phyloP scores from a whole-genome alignment of 2,113 vertebrate genomes.

The Pterocles gutturalis region DNA sequence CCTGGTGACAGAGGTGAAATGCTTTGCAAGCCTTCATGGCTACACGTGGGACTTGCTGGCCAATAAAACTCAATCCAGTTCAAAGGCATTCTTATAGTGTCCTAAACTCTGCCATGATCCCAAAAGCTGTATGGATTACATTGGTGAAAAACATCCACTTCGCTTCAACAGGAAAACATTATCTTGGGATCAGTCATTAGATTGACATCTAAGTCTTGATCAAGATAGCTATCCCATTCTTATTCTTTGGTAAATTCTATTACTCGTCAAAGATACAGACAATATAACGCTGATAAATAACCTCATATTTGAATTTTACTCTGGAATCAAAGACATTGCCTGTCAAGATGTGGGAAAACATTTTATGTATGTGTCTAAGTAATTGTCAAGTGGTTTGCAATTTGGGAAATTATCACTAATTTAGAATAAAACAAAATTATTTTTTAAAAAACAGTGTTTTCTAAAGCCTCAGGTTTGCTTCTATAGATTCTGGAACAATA shows the following conservation, averaged over 20 bases:
- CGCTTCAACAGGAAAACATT: not conserved
- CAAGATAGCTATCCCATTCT: not conserved
- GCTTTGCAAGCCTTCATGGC: not conserved
- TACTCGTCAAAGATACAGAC: not conserved
- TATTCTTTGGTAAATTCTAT: not conserved
- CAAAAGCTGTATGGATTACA: not conserved
- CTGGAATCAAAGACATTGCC: not conserved
- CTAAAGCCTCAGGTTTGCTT: not conserved
- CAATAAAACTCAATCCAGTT: not conserved
- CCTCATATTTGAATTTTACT: not conserved
- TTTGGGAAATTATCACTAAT: not conserved
- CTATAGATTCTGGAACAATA: not conserved
- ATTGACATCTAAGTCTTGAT: not conserved
- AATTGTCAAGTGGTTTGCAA: not conserved
- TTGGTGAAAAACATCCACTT: rapidly evolving
- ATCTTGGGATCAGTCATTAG: not conserved
- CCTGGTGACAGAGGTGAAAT: not conserved
- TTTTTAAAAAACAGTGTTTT: not conserved
- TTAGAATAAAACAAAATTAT: not conserved
- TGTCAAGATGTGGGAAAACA: not conserved
- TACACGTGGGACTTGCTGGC: not conserved
- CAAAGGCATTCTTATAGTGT: not conserved
- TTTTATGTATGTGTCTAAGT: not conserved
- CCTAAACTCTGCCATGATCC: not conserved
- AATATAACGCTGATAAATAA: not conserved